These are phyloP conservation scores for Pycnonotus jocosus DNA, from an alignment of 2,113 vertebrate species.

Conservation along the genomic window DNA sequence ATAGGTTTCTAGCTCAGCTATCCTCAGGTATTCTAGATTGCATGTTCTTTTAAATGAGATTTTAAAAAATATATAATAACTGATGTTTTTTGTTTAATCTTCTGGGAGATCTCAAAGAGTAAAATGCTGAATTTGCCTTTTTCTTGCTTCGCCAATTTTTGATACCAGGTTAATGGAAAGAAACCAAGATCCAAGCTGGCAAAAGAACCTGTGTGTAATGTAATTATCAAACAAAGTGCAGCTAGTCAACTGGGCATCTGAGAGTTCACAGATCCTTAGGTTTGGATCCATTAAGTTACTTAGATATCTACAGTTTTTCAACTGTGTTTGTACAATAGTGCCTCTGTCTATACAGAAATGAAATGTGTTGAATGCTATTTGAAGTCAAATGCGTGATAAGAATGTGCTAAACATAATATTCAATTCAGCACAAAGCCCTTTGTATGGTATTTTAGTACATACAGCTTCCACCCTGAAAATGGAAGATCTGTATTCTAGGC, in stretches of 20 bases:
- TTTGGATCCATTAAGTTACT: background rate
- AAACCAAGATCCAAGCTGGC: background rate
- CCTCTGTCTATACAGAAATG: constrained; percentile 5
- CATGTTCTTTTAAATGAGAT: background rate
- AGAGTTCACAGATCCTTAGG: background rate
- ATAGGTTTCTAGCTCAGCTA: constrained; percentile 28
- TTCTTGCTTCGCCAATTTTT: background rate
- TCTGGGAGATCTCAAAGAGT: background rate
- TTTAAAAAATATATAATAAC: background rate
- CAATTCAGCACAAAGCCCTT: background rate
- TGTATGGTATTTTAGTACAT: background rate
- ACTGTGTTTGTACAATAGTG: background rate
- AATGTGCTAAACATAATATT: constrained; percentile 35
- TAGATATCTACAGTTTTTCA: background rate
- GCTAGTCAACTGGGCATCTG: background rate
- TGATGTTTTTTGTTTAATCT: background rate
- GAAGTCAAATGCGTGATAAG: constrained; percentile 17
- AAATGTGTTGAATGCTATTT: constrained; percentile 22
- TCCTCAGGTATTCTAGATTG: constrained; percentile 36
- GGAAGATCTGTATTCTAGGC: background rate
- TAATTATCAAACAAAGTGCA: background rate
- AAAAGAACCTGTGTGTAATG: background rate
- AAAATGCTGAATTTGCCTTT: background rate
- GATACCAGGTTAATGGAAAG: background rate
- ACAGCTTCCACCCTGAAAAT: background rate